phyloP scores from a whole-genome alignment of 2,888 invertebrate genomes.

The Lamproptera curius region DNA sequence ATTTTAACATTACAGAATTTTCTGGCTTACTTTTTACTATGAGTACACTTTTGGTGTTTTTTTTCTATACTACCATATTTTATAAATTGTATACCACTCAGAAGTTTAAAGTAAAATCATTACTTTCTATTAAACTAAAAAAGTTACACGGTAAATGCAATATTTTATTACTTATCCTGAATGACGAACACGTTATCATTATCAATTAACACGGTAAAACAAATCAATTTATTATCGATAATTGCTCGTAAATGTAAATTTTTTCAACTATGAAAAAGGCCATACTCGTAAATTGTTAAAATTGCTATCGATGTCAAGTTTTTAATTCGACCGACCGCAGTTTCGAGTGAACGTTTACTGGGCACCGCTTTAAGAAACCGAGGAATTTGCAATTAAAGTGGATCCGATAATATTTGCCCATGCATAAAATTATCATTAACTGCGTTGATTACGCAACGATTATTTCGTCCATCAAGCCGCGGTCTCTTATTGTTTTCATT shows the following conservation, averaged over 20 bases:
- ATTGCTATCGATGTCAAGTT: conserved; percentile 11
- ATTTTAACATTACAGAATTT: too few species aligned
- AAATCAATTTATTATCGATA: conserved; percentile 1
- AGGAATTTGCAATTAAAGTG: conserved; percentile 50
- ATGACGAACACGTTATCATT: too few species aligned
- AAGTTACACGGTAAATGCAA: too few species aligned
- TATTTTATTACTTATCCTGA: too few species aligned
- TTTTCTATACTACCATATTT: too few species aligned
- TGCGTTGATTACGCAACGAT: conserved; percentile 38
- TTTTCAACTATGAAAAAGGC: not conserved
- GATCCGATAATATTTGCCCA: conserved; percentile 52
- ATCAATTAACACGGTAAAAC: not conserved
- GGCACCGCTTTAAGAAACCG: conserved; percentile 37
- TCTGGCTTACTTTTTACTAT: too few species aligned
- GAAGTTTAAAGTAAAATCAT: too few species aligned
- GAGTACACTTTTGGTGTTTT: too few species aligned
- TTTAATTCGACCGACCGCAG: conserved; percentile 4
- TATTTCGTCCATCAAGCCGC: conserved; percentile 22
- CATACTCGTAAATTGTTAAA: conserved; percentile 14
- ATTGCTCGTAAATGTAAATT: conserved; percentile 10
- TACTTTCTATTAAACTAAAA: too few species aligned
- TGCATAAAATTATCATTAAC: conserved; percentile 54
- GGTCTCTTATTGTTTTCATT: conserved; percentile 28
- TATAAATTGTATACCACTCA: too few species aligned
- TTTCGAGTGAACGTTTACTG: conserved; percentile 24